Base-by-base conservation (phyloP, 2,888 invertebrate species). In the Fragum fragum region DNA sequence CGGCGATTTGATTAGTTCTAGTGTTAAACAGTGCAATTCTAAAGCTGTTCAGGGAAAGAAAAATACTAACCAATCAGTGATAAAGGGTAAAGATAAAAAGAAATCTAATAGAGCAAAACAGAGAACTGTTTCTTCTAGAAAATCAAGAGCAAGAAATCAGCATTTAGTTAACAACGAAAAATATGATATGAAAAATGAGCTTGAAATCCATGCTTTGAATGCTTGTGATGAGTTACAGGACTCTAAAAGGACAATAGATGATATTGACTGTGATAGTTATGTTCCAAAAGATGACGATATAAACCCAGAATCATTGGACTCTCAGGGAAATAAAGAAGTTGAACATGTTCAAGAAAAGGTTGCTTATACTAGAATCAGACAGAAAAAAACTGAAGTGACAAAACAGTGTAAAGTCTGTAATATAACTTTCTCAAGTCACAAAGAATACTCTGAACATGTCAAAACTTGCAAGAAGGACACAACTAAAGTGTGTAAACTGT, bases 401-500 rank as follows among this genome's bases (percentile, higher is more conserved):
- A 59, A 59, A 1, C 11, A 3, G 28, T 59, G 59, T 59, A 23
- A 59, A 28, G 28, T 26, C 14, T 59, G 59, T 59, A 14, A 59
- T 23, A 1, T 59, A 6, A 1, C 59, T 26, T 26, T 59, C 23
- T 28, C 59, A 28, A 28, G 26, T 28, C 26, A 16, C 11, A 26
- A 59, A 7, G 59, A 23, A 7, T 59, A 36, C 32, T 6, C 32
- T 6, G 9, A 36, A 3, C 32, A 36, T 36, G 9, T 36, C 3
- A 36, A 36, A 36, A 36, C 32, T 9, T 36, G 32, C 32, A 47
- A 47, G 14, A 47, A 47, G 47, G 47, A 47, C 47, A 47, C 47
- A n/a, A n/a, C 52, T 18, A 59, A 59, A 70, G 55, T n/a, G 32
- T 73, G 73, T 28, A 28, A 47, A 11, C n/a, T 63, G 36, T 73